These are phyloP conservation scores for Epinotia nisella DNA, from an alignment of 2,888 invertebrate species.

Conservation along the genomic window DNA sequence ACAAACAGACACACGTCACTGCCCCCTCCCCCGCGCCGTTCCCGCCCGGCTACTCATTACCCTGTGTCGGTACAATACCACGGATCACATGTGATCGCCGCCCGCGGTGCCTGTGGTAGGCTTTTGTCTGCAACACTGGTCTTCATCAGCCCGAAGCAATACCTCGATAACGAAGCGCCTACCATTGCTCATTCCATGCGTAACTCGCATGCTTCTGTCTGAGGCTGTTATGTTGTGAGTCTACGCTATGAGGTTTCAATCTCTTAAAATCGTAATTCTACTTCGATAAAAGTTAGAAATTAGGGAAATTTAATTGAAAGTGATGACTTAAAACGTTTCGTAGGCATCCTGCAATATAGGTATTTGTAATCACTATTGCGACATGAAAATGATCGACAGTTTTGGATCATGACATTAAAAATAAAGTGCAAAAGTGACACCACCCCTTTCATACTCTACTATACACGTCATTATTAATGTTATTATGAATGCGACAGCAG, in stretches of 20 bases:
- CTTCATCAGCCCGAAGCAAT: constrained; percentile 24
- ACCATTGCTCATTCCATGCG: constrained; percentile 21
- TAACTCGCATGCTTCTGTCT: constrained; percentile 27
- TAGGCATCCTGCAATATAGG: no score
- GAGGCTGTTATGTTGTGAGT: not conserved
- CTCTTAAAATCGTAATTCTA: not conserved
- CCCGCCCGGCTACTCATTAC: constrained; percentile 16
- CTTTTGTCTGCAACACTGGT: constrained; percentile 26
- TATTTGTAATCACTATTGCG: no score
- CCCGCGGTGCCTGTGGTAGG: constrained; percentile 21
- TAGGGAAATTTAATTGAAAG: not conserved
- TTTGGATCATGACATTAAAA: no score
- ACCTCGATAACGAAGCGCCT: constrained; percentile 32
- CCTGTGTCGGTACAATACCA: constrained; percentile 27
- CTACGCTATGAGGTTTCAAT: not conserved
- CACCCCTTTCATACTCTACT: no score
- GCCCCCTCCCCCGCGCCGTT: not conserved
- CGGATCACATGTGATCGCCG: constrained; percentile 23
- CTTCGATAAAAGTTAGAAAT: not conserved
- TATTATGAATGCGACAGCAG: no score
- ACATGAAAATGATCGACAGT: no score
- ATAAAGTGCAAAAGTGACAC: no score
- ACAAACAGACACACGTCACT: constrained; percentile 31
- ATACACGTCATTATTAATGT: no score
- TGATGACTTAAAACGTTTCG: not conserved